Base-by-base conservation (phyloP, 2,888 invertebrate genomes). In the Drosophila subquinaria region DNA sequence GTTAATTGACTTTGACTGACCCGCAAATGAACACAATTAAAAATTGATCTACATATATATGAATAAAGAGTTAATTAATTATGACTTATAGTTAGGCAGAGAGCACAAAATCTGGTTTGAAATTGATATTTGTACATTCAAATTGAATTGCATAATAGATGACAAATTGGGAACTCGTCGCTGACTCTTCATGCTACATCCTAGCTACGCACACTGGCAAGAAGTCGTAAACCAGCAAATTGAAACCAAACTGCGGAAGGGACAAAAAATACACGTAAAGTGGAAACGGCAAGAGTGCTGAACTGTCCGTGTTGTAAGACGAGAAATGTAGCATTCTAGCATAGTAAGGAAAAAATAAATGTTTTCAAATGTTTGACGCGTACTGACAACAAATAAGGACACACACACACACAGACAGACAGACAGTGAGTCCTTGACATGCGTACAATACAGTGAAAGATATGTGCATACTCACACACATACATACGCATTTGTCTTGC, bases 301-400 rank as follows among this genome's bases (percentile, higher is more conserved):
- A 80, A 64, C 71, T 84, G 82, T 87, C 84, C 73, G 84, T 68
- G 81, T 47, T 59, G 77, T 42, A 62, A 53, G 52, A 60, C 61
- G 68, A 65, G 66, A 60, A 68, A 69, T 81, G 79, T 79, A 67
- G 63, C 72, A 71, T 76, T 81, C 27, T 27, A 23, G 3, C 23
- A 66, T 78, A 67, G 83, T 74, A 76, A 76, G 79, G 81, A 82
- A 75, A 81, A 88, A 89, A 90, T 87, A 90, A 90, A 88, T 88
- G 87, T 88, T 90, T 88, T 89, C 89, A 81, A 90, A 88, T 84
- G 85, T 82, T 90, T 89, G 81, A 89, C 88, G 89, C 89, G 84
- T 77, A 84, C 78, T 82, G 82, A 84, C 89, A 84, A 85, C 85
- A 85, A 85, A 89, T 85, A 89, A 87, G 88, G 73, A 69, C 72